Percentiles rank a stretch among this genome's conserved stretches.
Evolutionary conservation across 2,797 vertebrate genomes (phyloP).

Genomic region (Onychomys torridus): DNA sequence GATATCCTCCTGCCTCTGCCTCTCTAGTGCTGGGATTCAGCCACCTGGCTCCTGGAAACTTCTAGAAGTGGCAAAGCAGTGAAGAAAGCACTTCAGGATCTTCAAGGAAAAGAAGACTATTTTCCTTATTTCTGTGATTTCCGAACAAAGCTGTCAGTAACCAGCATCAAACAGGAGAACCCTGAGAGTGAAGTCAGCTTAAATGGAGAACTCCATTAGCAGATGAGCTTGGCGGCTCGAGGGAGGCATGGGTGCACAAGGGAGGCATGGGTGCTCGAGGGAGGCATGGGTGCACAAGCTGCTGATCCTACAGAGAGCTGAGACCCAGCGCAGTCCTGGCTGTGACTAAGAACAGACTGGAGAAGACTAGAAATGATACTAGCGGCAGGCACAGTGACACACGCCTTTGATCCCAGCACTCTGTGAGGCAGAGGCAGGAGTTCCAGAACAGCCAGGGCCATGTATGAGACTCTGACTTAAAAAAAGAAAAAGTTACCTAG

Average conservation of each 20-base stretch:
- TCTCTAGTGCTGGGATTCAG: background rate
- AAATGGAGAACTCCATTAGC: background rate
- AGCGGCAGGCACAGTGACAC: background rate
- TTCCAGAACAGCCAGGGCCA: background rate
- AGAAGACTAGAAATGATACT: background rate
- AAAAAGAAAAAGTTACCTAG: no score
- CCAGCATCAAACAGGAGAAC: background rate
- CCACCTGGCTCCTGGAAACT: background rate
- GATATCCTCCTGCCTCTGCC: background rate
- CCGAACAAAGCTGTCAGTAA: constrained; percentile 18
- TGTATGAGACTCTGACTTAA: no score
- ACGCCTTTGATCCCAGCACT: background rate
- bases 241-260: background rate
- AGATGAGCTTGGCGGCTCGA: background rate
- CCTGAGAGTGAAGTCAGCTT: constrained; percentile 1
- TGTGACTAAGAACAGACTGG: background rate
- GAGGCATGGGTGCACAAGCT: background rate
- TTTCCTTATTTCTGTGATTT: constrained; percentile 3
- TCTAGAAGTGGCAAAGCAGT: background rate
- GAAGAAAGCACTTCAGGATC: constrained; percentile 30
- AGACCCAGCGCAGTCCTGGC: background rate
- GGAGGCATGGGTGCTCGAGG: no score
- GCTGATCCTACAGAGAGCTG: background rate
- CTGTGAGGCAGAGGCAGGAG: background rate
- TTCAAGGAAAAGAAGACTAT: constrained; percentile 12